phyloP scores from a whole-genome alignment of 1,140 invertebrate genomes.

The Tenebrio molitor region DNA sequence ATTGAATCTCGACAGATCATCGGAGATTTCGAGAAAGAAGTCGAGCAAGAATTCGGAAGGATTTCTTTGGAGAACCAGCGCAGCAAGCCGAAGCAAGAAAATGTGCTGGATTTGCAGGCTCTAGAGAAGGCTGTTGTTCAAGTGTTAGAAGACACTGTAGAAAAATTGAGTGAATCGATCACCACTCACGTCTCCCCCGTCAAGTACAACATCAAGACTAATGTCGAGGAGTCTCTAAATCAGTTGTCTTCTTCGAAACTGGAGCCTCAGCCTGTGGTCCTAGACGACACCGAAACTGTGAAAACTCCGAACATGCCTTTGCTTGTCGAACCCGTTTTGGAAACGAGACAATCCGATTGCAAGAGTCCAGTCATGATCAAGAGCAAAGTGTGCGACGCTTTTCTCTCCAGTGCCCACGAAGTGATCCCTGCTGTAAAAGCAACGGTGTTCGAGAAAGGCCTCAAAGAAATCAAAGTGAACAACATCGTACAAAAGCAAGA shows the following conservation, averaged over 20 bases:
- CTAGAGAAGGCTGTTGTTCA: constrained; percentile 53
- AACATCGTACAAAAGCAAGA: constrained; percentile 2
- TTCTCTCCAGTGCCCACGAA: constrained; percentile 68
- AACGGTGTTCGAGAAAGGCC: constrained; percentile 39
- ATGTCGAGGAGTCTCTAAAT: constrained; percentile 60
- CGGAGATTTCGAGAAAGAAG: constrained; percentile 71
- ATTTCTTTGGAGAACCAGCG: constrained; percentile 46
- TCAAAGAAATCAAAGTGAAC: constrained; percentile 46
- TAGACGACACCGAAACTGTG: constrained; percentile 49
- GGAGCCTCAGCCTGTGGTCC: constrained; percentile 38
- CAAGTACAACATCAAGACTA: constrained; percentile 61
- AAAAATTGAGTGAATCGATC: constrained; percentile 57
- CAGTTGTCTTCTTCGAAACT: constrained; percentile 48
- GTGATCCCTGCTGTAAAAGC: constrained; percentile 46
- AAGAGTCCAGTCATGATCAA: constrained; percentile 11
- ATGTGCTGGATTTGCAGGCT: constrained; percentile 27
- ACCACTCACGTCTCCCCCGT: constrained; percentile 56
- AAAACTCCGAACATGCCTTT: constrained; percentile 42
- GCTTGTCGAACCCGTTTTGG: constrained; percentile 32
- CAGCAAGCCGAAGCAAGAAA: not conserved
- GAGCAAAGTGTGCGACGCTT: constrained; percentile 69
- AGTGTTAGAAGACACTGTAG: constrained; percentile 61
- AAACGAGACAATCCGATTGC: constrained; percentile 15
- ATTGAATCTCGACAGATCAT: constrained; percentile 65
- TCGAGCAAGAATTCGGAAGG: constrained; percentile 69